These are phyloP conservation scores for Argyra leucocephala DNA, from an alignment of 2,888 invertebrate species.

Conservation along the genomic window DNA sequence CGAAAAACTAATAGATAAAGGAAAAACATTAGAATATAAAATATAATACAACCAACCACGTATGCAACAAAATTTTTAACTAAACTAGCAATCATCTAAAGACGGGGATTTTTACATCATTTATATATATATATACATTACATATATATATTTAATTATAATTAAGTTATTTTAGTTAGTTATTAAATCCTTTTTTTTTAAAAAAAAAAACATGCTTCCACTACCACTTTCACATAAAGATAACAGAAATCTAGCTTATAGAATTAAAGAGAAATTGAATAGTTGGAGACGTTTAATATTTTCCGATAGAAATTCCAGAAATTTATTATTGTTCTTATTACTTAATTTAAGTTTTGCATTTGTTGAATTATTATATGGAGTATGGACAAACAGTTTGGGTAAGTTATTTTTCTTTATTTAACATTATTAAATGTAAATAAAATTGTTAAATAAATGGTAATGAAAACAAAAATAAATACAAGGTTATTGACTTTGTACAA, in stretches of 20 bases:
- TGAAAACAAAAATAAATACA: not conserved
- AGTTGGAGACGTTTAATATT: conserved; percentile 79
- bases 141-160: not conserved
- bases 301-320: conserved; percentile 85
- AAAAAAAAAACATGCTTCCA: not conserved
- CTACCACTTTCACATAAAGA: conserved; percentile 46
- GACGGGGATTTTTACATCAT: not conserved
- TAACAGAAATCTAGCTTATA: conserved; percentile 52
- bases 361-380: conserved; percentile 87
- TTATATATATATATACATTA: no score
- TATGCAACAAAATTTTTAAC: not conserved
- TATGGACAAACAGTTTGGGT: conserved; percentile 82
- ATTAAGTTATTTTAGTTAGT: not conserved
- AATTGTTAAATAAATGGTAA: not conserved
- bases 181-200: no score
- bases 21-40: not conserved
- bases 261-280: conserved; percentile 63
- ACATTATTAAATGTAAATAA: not conserved
- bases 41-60: not conserved
- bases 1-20: not conserved
- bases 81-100: not conserved
- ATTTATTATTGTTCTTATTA: conserved; percentile 83
- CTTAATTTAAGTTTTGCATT: conserved; percentile 94
- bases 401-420: conserved; percentile 27
- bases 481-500: not conserved